Conservation (phyloP, 1,140 invertebrate genomes). For the Apis mellifera region DNA sequence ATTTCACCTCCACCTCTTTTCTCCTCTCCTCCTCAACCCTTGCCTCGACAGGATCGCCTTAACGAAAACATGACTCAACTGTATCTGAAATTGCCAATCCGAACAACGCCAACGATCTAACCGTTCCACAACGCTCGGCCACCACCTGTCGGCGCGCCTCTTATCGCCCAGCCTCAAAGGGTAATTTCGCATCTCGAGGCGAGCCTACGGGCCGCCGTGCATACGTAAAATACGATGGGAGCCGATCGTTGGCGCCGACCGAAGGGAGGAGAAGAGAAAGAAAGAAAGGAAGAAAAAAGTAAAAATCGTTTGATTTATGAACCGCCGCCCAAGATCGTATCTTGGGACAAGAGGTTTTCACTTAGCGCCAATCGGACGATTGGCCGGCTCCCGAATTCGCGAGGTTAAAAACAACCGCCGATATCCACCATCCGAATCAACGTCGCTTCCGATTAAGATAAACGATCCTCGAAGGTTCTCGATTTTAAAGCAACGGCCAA, state of each 20-base stretch:
- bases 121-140: too few relatives aligned
- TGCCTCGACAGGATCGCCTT: background rate
- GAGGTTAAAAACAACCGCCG: too few relatives aligned
- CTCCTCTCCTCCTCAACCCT: background rate
- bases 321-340: background rate
- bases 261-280: background rate
- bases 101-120: background rate
- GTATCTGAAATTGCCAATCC: background rate
- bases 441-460: slow-evolving; percentile 25
- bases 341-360: slow-evolving; percentile 17
- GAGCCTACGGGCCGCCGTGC: too few relatives aligned
- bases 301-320: slow-evolving; percentile 44
- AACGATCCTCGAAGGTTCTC: slow-evolving; percentile 18
- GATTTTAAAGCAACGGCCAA: slow-evolving; percentile 25
- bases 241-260: background rate
- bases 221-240: background rate
- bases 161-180: background rate
- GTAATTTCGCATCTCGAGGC: background rate
- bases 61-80: background rate
- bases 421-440: background rate
- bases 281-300: background rate
- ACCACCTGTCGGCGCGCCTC: background rate
- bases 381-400: slow-evolving; percentile 11
- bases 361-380: slow-evolving; percentile 35
- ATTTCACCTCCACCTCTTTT: background rate